Conservation (phyloP, 2,113 vertebrate genomes). For the Aspidoscelis tigris region DNA sequence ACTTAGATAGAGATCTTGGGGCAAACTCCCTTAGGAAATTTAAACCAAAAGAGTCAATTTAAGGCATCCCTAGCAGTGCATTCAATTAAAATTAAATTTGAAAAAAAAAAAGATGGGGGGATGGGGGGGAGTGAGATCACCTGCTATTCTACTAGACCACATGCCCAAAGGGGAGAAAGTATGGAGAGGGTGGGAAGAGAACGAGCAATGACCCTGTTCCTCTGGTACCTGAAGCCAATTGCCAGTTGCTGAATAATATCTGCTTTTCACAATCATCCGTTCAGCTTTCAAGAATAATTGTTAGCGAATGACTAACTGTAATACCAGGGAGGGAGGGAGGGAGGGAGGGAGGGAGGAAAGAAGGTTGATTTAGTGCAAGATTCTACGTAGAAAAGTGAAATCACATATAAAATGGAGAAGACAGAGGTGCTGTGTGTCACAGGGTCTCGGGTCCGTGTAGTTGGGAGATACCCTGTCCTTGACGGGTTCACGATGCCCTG, state of each 20-base stretch:
- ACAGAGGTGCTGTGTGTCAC: too few species aligned
- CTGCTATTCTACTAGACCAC: constrained; percentile 61
- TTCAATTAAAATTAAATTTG: constrained; percentile 79
- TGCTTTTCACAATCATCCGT: background rate
- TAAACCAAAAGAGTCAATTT: constrained; percentile 73
- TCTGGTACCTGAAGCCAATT: constrained; percentile 36
- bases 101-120: constrained; percentile 52
- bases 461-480: too few species aligned
- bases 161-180: constrained; percentile 57
- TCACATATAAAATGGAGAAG: too few species aligned
- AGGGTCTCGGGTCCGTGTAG: too few species aligned
- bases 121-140: constrained; percentile 56
- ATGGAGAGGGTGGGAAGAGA: constrained; percentile 13
- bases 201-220: constrained; percentile 51
- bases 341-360: background rate
- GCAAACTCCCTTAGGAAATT: constrained; percentile 74
- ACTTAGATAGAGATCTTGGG: constrained; percentile 73
- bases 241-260: constrained; percentile 9
- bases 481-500: too few species aligned
- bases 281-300: background rate
- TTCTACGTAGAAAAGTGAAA: too few species aligned
- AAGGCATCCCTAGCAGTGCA: constrained; percentile 67
- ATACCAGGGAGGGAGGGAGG: background rate
- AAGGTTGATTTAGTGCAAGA: background rate
- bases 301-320: background rate